phyloP scores from a whole-genome alignment of 2,797 vertebrate species.

The Helicolenus hilgendorfi region DNA sequence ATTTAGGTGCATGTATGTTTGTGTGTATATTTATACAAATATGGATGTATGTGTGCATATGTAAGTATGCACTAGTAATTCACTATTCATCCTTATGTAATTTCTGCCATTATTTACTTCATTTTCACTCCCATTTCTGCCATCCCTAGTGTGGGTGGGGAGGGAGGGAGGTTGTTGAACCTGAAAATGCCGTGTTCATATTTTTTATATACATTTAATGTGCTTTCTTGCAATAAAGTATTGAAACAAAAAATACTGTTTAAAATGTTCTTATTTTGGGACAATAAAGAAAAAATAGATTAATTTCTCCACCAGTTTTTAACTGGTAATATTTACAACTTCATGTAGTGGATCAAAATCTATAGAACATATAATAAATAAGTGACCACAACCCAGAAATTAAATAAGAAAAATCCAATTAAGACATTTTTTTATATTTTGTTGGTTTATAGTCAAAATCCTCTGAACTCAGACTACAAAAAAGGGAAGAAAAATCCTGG shows the following conservation, averaged over 20 bases:
- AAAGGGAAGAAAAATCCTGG: neutral
- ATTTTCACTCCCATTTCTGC: no score
- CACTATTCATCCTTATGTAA: no score
- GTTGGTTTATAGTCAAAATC: neutral
- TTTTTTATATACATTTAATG: no score
- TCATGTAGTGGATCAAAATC: neutral
- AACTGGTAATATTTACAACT: neutral
- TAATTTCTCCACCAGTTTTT: neutral
- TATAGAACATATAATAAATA: neutral
- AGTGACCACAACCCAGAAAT: neutral
- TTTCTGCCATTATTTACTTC: no score
- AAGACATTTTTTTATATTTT: accelerated
- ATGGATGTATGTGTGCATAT: no score
- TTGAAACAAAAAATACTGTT: neutral
- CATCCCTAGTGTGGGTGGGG: no score
- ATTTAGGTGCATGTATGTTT: no score
- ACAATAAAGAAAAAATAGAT: neutral
- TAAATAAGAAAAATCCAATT: neutral
- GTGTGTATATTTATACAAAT: no score
- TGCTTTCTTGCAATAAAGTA: no score
- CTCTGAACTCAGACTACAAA: neutral
- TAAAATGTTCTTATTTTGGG: neutral
- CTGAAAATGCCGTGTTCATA: no score
- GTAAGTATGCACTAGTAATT: no score
- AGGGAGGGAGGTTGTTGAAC: no score